These are phyloP conservation scores for Tetragonula carbonaria DNA, from an alignment of 2,888 invertebrate species.

Conservation along the genomic window DNA sequence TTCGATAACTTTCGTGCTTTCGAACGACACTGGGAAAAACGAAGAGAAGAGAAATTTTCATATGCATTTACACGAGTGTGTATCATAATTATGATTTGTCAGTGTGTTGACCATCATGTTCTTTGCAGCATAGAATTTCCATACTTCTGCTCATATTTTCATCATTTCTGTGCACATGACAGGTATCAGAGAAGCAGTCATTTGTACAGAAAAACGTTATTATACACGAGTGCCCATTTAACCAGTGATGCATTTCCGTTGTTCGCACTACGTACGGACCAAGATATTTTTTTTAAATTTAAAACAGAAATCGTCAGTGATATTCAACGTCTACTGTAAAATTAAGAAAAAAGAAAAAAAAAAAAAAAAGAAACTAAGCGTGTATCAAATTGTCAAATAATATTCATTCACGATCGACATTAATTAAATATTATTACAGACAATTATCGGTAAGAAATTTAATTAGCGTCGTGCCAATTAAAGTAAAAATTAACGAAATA, in stretches of 20 bases:
- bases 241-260: neutral
- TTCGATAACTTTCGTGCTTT: neutral
- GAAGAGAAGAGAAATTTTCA: neutral
- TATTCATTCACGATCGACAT: too few relatives aligned
- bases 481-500: neutral
- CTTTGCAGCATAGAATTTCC: neutral
- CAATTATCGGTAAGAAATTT: too few relatives aligned
- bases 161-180: neutral
- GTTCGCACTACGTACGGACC: neutral
- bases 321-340: neutral
- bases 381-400: too few relatives aligned
- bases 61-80: neutral
- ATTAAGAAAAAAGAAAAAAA: neutral
- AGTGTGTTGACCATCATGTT: neutral
- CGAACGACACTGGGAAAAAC: neutral
- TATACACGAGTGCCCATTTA: neutral
- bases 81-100: neutral
- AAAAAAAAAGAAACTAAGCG: neutral
- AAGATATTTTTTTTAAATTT: neutral
- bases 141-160: neutral
- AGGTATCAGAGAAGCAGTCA: neutral
- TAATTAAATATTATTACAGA: too few relatives aligned
- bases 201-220: neutral
- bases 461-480: neutral
- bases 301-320: neutral